Evolutionary conservation across 2,888 invertebrate species (phyloP), one percentile per base, ranked within the genome.

Genomic region (Dicranocentrus wangi): DNA sequence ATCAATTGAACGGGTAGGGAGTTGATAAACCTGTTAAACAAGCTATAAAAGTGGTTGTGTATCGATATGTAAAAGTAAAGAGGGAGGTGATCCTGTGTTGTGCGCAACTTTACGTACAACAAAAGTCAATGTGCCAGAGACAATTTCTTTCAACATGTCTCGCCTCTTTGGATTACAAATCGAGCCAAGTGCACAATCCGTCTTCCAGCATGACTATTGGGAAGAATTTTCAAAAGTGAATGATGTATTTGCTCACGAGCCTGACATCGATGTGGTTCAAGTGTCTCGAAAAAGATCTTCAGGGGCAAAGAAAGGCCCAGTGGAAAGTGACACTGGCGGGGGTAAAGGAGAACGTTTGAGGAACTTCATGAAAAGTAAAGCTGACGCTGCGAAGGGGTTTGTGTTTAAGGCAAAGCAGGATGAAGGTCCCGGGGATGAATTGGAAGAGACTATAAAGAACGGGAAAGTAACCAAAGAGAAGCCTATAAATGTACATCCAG

Each of bases 171-270:
- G 83, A 19, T 28, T 84, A 21, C 72, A 71, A 47, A 75, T 84
- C 17, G 82, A 84, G 53, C 84, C 84, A 2, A 78, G 75, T 27
- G 76, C 78, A 0, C 72, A 75, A 39, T 77, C 84, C 25, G 76
- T 63, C 19, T 71, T 84, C 17, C 83, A 83, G 51, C 83, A 83
- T 27, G 84, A 84, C 32, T 84, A 84, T 63, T 84, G 84, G 84
- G 84, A 84, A 58, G 84, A 84, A 81, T 83, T 83, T 17, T 60
- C 71, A 5, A 72, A 80, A 70, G 83, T 84, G 1, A 82, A 84
- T 28, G 79, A 78, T 55, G 66, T 70, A 13, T 83, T 84, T 32
- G 13, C 76, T 8, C 82, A 83, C 17, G 83, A 84, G 19, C 71
- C 83, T 1, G 81, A 80, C 43, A 21, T 81, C 19, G 58, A 63